Percentiles rank a stretch among this genome's conserved stretches.
phyloP scores from a whole-genome alignment of 2,888 invertebrate species.

The Crocallis elinguaria region DNA sequence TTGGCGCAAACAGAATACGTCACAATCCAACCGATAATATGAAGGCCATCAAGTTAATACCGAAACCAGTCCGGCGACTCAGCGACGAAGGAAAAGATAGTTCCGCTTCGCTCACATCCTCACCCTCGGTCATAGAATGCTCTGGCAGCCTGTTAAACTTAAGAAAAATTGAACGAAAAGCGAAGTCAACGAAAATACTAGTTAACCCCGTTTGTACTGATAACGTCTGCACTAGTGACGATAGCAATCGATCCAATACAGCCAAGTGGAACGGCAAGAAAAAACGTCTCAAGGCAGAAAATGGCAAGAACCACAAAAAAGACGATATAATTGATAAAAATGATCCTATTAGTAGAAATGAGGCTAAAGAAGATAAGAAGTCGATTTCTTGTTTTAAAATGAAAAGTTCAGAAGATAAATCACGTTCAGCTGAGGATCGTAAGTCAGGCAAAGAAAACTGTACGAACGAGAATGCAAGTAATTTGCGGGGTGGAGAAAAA shows the following conservation, averaged over 20 bases:
- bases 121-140: slow-evolving; percentile 64
- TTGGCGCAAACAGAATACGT: slow-evolving; percentile 76
- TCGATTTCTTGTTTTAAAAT: slow-evolving; percentile 81
- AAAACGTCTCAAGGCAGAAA: slow-evolving; percentile 71
- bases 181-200: slow-evolving; percentile 79
- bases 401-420: slow-evolving; percentile 74
- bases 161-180: slow-evolving; percentile 75
- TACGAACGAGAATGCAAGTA: slow-evolving; percentile 74
- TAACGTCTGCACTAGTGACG: slow-evolving; percentile 70
- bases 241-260: slow-evolving; percentile 70
- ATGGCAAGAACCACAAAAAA: slow-evolving; percentile 53
- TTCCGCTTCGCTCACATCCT: slow-evolving; percentile 62
- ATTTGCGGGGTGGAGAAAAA: slow-evolving; percentile 64
- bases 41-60: slow-evolving; percentile 67
- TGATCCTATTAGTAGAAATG: slow-evolving; percentile 67
- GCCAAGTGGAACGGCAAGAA: slow-evolving; percentile 77
- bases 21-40: slow-evolving; percentile 62
- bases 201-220: slow-evolving; percentile 80
- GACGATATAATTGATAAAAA: slow-evolving; percentile 61
- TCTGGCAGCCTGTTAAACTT: slow-evolving; percentile 72
- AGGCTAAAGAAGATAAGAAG: slow-evolving; percentile 72
- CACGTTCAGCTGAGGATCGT: slow-evolving; percentile 67
- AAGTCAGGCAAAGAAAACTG: slow-evolving; percentile 73
- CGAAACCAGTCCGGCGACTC: slow-evolving; percentile 58
- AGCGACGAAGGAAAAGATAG: slow-evolving; percentile 66